Evolutionary conservation across 2,888 invertebrate genomes (phyloP), one percentile per base, ranked within the genome.

Genomic region (Cheilosia soror): DNA sequence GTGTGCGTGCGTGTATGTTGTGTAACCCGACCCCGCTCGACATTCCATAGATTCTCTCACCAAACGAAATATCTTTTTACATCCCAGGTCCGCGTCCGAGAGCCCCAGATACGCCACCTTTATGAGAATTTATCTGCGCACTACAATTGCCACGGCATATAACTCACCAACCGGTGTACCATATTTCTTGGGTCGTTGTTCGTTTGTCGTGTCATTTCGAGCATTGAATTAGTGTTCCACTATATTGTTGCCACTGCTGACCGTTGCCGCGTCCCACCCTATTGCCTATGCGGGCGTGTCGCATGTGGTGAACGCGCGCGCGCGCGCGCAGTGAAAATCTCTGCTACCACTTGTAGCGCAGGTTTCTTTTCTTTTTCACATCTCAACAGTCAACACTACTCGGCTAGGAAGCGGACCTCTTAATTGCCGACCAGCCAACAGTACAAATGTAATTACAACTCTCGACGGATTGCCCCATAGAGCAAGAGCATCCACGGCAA

Each of bases 111-210:
- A 76, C 75, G 71, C 80, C 84, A 80, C 75, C 84, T 80, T 76
- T 71, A 76, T 84, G 80, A 55, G 71, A 84, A 84, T 80, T 84
- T 84, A 84, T 84, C 55, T 62, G 71, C 60, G 71, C 73, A 69
- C 57, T 44, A 73, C 80, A 69, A 69, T 69, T 83, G 66, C 72
- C 68, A 69, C 51, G 53, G 75, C 44, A 31, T 84, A 84, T 84
- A 84, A 84, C 80, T 80, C 80, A 80, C 75, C 65, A 60, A 27
- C 40, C 69, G 65, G 47, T 69, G 60, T 60, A 71, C 75, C 65
- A 80, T 84, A 80, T 66, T 71, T 84, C 83, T 84, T 79, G 63
- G 58, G 73, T 62, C 75, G 80, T 76, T 84, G 75, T 80, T 84
- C 80, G 75, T 75, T 84, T 71, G 71, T 75, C 84, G 75, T 79